Evolutionary conservation across 1,140 invertebrate species (phyloP).

Genomic region (Drosophila burlai): DNA sequence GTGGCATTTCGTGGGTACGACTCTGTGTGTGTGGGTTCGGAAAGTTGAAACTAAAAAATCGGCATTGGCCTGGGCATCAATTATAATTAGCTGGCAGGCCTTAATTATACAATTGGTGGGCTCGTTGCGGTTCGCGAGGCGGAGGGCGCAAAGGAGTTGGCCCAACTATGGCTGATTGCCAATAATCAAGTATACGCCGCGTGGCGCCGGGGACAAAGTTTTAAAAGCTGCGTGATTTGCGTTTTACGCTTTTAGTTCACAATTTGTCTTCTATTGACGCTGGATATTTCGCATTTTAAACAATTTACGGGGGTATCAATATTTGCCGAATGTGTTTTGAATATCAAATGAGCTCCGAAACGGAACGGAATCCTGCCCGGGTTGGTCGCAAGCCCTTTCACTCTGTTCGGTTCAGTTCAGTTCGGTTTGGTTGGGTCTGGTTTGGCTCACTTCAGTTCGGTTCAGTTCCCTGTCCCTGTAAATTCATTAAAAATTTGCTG

Average conservation of each 20-base stretch:
- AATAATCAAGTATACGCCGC: constrained; percentile 76
- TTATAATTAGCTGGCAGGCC: constrained; percentile 70
- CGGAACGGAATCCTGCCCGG: constrained; percentile 9
- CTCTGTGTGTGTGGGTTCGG: background rate
- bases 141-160: constrained; percentile 3
- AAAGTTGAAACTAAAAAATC: constrained; percentile 66
- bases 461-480: constrained; percentile 42
- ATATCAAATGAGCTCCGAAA: constrained; percentile 71
- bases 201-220: constrained; percentile 55
- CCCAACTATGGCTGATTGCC: constrained; percentile 65
- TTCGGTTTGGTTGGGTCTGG: constrained; percentile 1
- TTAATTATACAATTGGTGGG: constrained; percentile 78
- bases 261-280: constrained; percentile 73
- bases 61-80: constrained; percentile 69
- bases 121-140: constrained; percentile 13
- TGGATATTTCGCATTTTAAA: constrained; percentile 76
- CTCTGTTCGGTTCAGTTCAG: constrained; percentile 12
- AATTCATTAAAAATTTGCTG: constrained; percentile 81
- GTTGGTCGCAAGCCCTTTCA: constrained; percentile 26
- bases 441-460: constrained; percentile 6
- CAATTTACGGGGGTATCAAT: constrained; percentile 84
- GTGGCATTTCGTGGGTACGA: constrained; percentile 21
- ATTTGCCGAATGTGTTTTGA: constrained; percentile 85
- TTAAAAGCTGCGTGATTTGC: constrained; percentile 72
- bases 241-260: constrained; percentile 74